Evolutionary conservation across 1,140 invertebrate species (phyloP), one percentile per base, ranked within the genome.

Genomic region (Cataglyphis hispanica): DNA sequence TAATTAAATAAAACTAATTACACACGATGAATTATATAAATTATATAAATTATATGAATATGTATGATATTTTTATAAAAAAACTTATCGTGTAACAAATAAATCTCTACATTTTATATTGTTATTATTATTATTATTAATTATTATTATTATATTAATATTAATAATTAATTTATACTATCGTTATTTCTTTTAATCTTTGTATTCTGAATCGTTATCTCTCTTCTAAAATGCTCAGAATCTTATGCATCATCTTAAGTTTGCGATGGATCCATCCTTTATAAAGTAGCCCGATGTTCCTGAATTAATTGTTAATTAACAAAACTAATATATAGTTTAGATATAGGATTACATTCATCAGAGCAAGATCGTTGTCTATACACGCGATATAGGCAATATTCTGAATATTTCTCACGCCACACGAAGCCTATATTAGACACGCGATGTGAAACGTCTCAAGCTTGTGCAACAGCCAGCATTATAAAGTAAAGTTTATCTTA

Each of bases 401-500:
- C 50, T 22, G 25, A 72, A 66, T 72, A 83, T 83, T 60, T 83
- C 67, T 74, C 40, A 61, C 67, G 27, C n/a, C 25, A 61, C 19
- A 16, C 25, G 1, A 40, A 56, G 25, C 16, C 66, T 81, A 46
- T 34, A 22, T 83, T 61, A 83, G 13, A 22, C n/a, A 46, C 13
- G 37, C 13, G 53, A 70, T 27, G 50, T 16, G 34, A 16, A 81
- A 37, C 56, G 40, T 83, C n/a, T 74, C 37, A 43, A 22, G 27
- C 34, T 46, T 19, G 34, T 56, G 16, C 25, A 70, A 22, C 67
- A 72, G 25, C 78, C 53, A n/a, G 78, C 46, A 72, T 83, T 72
- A 40, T 83, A 80, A 80, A 80, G 78, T 81, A 72, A 81, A 83
- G 67, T 83, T 83, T 72, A 83, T 61, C 78, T 74, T 69, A 58